A percentile compares a stretch with the other conserved stretches of the same genome.
phyloP scores from a whole-genome alignment of 2,113 vertebrate species.

The Cochlearius cochlearius region DNA sequence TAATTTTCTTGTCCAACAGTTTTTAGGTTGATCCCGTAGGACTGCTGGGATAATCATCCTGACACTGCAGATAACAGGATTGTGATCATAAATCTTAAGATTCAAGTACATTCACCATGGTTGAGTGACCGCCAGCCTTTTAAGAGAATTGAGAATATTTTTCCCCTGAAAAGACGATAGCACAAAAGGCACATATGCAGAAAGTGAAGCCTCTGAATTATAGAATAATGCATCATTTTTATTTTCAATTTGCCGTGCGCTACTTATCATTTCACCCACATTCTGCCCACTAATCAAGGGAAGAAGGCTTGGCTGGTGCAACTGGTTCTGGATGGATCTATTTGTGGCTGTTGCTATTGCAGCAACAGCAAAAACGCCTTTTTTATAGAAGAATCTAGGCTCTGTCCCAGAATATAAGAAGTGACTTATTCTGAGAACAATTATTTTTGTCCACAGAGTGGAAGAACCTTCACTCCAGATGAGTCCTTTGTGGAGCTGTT shows the following conservation, averaged over 20 bases:
- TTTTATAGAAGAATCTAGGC: constrained; percentile 3
- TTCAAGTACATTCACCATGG: constrained; percentile 38
- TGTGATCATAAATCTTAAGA: constrained; percentile 44
- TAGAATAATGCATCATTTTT: not conserved
- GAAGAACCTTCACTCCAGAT: not conserved
- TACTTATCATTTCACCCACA: constrained; percentile 49
- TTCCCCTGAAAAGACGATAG: not conserved
- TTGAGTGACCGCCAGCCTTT: constrained; percentile 19
- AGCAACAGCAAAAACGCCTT: not conserved
- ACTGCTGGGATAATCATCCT: constrained; percentile 40
- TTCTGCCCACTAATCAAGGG: constrained; percentile 39
- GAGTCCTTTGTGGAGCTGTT: not conserved
- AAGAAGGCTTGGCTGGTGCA: constrained; percentile 37
- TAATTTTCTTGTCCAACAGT: constrained; percentile 36
- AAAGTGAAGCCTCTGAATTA: not conserved
- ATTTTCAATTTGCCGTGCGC: not conserved
- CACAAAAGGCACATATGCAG: not conserved
- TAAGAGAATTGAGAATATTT: not conserved
- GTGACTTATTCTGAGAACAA: constrained; percentile 16
- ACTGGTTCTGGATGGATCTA: constrained; percentile 2
- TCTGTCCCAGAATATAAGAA: constrained; percentile 1
- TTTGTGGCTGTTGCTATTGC: constrained; percentile 29
- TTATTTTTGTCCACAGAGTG: constrained; percentile 11
- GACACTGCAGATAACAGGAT: constrained; percentile 51
- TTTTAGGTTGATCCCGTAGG: constrained; percentile 7